phyloP scores from a whole-genome alignment of 1,140 invertebrate genomes.

The Drosophila ananassae region DNA sequence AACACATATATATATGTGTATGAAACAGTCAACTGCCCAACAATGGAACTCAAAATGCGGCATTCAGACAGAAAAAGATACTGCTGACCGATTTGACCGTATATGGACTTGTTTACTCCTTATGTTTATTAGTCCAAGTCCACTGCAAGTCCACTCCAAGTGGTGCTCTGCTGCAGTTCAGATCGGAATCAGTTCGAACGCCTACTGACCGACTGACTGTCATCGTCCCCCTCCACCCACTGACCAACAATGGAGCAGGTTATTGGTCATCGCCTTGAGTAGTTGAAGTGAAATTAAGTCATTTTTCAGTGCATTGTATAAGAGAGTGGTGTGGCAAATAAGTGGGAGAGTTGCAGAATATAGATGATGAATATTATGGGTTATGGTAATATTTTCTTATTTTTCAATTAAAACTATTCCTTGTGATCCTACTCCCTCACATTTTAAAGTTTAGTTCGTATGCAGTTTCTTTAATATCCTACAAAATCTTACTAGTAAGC shows the following conservation, averaged over 20 bases:
- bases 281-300: constrained; percentile 56
- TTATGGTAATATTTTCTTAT: too few species aligned
- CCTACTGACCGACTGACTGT: constrained; percentile 51
- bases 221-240: constrained; percentile 11
- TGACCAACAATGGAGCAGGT: constrained; percentile 39
- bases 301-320: constrained; percentile 51
- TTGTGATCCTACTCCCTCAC: too few species aligned
- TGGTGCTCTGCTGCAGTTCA: constrained; percentile 23
- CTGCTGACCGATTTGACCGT: constrained; percentile 73
- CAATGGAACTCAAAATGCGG: constrained; percentile 54
- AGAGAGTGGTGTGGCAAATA: constrained; percentile 25
- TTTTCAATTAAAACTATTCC: too few species aligned
- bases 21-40: constrained; percentile 16
- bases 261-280: constrained; percentile 38
- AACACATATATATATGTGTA: constrained; percentile 1
- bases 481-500: not conserved
- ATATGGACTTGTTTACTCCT: constrained; percentile 78
- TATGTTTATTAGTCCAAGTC: constrained; percentile 72
- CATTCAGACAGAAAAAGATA: constrained; percentile 46
- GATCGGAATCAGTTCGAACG: constrained; percentile 29
- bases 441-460: not conserved
- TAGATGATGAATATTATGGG: not conserved
- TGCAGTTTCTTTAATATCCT: not conserved
- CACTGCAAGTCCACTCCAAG: constrained; percentile 18
- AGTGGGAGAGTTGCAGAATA: not conserved